A percentile compares a stretch with the other conserved stretches of the same genome.
phyloP scores from a whole-genome alignment of 2,113 vertebrate genomes.

The Fregetta grallaria region DNA sequence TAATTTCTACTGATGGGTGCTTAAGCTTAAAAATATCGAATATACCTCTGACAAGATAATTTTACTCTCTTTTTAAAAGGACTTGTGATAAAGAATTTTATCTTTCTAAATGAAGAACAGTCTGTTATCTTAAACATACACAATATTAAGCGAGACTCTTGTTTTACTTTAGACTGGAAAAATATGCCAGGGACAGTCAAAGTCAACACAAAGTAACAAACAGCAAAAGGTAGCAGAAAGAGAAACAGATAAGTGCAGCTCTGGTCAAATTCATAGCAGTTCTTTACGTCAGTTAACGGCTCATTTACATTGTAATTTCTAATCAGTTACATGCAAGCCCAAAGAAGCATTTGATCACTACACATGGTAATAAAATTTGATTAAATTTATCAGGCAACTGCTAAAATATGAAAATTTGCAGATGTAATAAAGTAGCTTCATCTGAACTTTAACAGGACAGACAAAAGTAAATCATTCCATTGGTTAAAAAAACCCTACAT shows the following conservation, averaged over 20 bases:
- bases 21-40: conserved; percentile 61
- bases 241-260: conserved; percentile 85
- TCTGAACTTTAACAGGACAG: conserved; percentile 81
- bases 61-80: conserved; percentile 68
- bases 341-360: conserved; percentile 85
- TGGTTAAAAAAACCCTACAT: conserved; percentile 79
- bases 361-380: conserved; percentile 80
- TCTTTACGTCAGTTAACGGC: conserved; percentile 78
- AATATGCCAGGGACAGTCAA: conserved; percentile 76
- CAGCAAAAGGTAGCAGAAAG: conserved; percentile 71
- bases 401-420: conserved; percentile 84
- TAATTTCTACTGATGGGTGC: conserved; percentile 40
- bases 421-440: conserved; percentile 80
- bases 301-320: conserved; percentile 85
- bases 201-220: conserved; percentile 79
- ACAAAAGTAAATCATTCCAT: conserved; percentile 79
- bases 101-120: conserved; percentile 68
- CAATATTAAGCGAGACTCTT: conserved; percentile 70
- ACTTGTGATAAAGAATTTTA: conserved; percentile 54
- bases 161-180: conserved; percentile 78
- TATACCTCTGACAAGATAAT: conserved; percentile 59
- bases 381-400: conserved; percentile 85
- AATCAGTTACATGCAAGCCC: conserved; percentile 89
- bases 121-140: conserved; percentile 75
- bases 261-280: conserved; percentile 84